phyloP scores from a whole-genome alignment of 2,888 invertebrate species.

The Drosophila flavopinicola region DNA sequence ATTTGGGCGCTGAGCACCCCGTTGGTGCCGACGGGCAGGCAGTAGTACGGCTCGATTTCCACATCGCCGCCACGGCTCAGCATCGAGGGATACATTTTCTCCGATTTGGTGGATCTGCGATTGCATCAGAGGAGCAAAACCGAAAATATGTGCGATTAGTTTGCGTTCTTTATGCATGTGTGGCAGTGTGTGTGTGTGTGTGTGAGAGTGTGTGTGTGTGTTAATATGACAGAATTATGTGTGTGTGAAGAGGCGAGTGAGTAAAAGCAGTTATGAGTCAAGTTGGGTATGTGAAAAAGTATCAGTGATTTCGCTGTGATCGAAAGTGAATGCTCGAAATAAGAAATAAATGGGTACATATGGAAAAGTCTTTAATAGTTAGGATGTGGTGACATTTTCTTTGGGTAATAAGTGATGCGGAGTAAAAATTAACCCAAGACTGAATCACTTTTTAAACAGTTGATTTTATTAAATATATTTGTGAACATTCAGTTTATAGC shows the following conservation, averaged over 20 bases:
- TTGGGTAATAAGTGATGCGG: too few species aligned
- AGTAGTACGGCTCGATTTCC: slow-evolving; percentile 94
- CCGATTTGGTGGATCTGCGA: slow-evolving; percentile 95
- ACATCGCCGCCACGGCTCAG: slow-evolving; percentile 92
- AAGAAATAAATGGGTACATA: too few species aligned
- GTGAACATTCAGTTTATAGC: too few species aligned
- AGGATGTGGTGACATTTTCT: too few species aligned
- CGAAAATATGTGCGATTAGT: slow-evolving; percentile 12
- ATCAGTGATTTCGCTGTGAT: neutral
- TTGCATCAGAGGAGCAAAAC: slow-evolving; percentile 36
- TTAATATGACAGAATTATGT: slow-evolving; percentile 3
- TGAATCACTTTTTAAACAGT: too few species aligned
- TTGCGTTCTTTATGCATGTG: neutral
- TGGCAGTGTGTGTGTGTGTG: neutral
- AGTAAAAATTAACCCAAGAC: too few species aligned
- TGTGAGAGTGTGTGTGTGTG: neutral
- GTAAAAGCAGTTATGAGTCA: slow-evolving; percentile 1
- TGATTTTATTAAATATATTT: too few species aligned
- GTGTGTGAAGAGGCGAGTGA: neutral
- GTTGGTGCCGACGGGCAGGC: slow-evolving; percentile 89
- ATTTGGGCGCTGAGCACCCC: slow-evolving; percentile 81
- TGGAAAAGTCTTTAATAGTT: too few species aligned
- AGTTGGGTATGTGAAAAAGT: neutral
- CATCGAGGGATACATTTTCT: slow-evolving; percentile 97
- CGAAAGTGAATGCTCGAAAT: too few species aligned